phyloP scores from a whole-genome alignment of 2,113 vertebrate species.

The Brachyhypopomus occidentalis region DNA sequence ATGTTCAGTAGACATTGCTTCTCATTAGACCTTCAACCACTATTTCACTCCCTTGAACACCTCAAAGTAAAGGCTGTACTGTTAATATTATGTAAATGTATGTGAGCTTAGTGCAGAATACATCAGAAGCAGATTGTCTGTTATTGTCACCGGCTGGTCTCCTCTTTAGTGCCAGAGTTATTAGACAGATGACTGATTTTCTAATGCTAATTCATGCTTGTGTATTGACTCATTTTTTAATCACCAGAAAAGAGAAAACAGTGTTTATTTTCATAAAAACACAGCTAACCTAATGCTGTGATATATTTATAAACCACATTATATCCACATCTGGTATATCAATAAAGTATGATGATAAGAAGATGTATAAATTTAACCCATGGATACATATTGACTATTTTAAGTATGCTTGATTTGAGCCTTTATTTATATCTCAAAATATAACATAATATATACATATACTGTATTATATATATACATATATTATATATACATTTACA shows the following conservation, averaged over 20 bases:
- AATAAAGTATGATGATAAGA: neutral
- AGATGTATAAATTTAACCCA: neutral
- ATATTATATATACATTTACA: too few relatives aligned
- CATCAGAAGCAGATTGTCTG: constrained; percentile 33
- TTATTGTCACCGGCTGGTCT: constrained; percentile 20
- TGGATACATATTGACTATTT: too few relatives aligned
- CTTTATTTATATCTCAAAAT: too few relatives aligned
- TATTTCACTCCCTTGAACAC: neutral
- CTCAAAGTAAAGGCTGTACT: constrained; percentile 15
- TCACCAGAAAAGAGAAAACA: constrained; percentile 9
- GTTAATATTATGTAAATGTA: constrained; percentile 1
- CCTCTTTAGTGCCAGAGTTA: constrained; percentile 6
- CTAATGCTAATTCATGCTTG: constrained; percentile 2
- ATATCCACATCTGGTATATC: neutral
- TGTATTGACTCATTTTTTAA: constrained; percentile 10
- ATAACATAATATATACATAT: too few relatives aligned
- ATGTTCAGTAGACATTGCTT: neutral
- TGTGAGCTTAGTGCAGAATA: constrained; percentile 22
- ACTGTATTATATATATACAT: too few relatives aligned
- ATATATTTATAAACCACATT: constrained; percentile 13
- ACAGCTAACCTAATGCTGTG: constrained; percentile 19
- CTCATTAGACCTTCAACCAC: neutral
- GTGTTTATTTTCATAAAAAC: constrained; percentile 16
- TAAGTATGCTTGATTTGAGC: too few relatives aligned
- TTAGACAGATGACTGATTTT: constrained; percentile 21